Evolutionary conservation across 1,140 invertebrate species (phyloP), one percentile per base, ranked within the genome.

Genomic region (Aradophagus sp.): DNA sequence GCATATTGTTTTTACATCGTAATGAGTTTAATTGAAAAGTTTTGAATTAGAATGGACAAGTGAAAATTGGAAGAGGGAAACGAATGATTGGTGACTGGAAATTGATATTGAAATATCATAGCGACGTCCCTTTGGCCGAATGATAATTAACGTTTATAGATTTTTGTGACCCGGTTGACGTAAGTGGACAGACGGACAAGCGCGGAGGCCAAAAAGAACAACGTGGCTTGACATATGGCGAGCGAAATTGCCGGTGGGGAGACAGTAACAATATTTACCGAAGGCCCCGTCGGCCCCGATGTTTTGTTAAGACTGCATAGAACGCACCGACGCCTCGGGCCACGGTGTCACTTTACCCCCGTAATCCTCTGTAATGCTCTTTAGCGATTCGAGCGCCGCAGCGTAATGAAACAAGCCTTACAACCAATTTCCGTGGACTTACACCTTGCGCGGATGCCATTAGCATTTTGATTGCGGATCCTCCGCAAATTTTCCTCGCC

Each of bases 261-360:
- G 77, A 69, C 52, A 84, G 83, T 84, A 86, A 86, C 80, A 86
- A 86, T 86, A 86, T 86, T 86, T 86, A 86, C 80, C 71, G 74
- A 85, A 83, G 83, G 65, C 71, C 75, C 63, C 35, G 70, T 68
- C 74, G 77, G 74, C 76, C 76, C 77, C 70, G 65, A 63, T 86
- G 84, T 86, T 85, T 85, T 86, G 83, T 83, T 80, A 85, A 85
- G 84, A 85, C 81, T 82, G 68, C 72, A n/a, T n/a, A n/a, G n/a
- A 65, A 70, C 67, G 65, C 73, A 74, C 74, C 69, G 69, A 65
- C 48, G 73, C 70, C 71, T 74, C 50, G 71, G 73, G 77, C 75
- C 67, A 74, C 72, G 75, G 80, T 80, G 77, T 79, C 80, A 82
- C 82, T 82, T 83, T 81, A 83, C 77, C 73, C 71, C 70, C 56